phyloP scores from a whole-genome alignment of 2,888 invertebrate genomes.

The Drosophila barbarae region DNA sequence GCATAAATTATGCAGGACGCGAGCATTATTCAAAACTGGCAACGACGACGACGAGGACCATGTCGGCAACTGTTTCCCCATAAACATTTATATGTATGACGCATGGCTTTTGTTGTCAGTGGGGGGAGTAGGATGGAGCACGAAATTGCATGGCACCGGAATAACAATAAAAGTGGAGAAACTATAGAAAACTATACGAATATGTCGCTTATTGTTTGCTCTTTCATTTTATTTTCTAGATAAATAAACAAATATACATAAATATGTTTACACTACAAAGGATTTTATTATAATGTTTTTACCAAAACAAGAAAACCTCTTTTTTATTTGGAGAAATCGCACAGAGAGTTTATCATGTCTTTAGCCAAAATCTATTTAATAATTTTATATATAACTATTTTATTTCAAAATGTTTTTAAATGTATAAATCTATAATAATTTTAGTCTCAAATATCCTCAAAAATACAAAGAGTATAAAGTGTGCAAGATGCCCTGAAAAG shows the following conservation, averaged over 20 bases:
- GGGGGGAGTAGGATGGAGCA: conserved; percentile 20
- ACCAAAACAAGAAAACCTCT: not conserved
- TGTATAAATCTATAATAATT: not conserved
- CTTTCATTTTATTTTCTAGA: not conserved
- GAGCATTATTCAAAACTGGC: conserved; percentile 65
- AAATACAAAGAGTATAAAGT: conserved; percentile 18
- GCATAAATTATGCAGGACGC: conserved; percentile 66
- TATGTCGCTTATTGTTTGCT: conserved; percentile 2
- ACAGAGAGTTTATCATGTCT: not conserved
- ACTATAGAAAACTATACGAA: conserved; percentile 1
- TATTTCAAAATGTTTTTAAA: too few relatives aligned
- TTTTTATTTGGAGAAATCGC: not conserved
- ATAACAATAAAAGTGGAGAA: conserved; percentile 25
- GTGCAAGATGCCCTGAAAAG: conserved; percentile 40
- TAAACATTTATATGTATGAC: conserved; percentile 64
- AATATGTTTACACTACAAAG: not conserved
- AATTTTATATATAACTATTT: not conserved
- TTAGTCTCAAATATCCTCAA: not conserved
- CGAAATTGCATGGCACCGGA: conserved; percentile 45
- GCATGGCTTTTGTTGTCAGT: conserved; percentile 59
- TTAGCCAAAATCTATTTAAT: too few relatives aligned
- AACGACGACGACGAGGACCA: conserved; percentile 33
- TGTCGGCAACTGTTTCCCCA: conserved; percentile 46
- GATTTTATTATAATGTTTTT: not conserved
- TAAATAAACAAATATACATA: not conserved